Evolutionary conservation across 2,797 vertebrate genomes (phyloP), one percentile per base, ranked within the genome.

Genomic region (Sorex maritimensis): DNA sequence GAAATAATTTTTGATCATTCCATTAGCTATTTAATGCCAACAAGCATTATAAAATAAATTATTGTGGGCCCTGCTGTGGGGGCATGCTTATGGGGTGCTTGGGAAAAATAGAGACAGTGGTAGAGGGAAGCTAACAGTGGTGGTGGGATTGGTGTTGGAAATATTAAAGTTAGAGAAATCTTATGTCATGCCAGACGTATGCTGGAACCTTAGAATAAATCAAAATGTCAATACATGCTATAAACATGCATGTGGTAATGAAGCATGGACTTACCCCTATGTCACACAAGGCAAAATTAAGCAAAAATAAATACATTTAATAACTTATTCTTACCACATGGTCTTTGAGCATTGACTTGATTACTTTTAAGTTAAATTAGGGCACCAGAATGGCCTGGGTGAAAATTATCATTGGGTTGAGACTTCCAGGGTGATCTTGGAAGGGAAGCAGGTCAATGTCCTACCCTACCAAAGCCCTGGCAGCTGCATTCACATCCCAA

Each of bases 161-260:
- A 34, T 49, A 12, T 12, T 69, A 73, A 91, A 28, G 23, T 23
- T 7, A 86, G 17, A 44, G 44, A 83, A 93, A 63, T 21, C 28
- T 23, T 67, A n/a, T 74, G 11, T 11, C 58, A 69, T 80, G 26
- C 14, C 34, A 82, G 55, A 34, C 49, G 15, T n/a, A 11, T 74
- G 81, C 58, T 65, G 17, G 4, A 1, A 65, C 58, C 44, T 68
- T 86, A 6, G 30, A 82, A 83, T 80, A 24, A 91, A 94, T 8
- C 21, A 49, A 82, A 93, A 65, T 58, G 14, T 86, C 58, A 94
- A 78, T 92, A 63, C 69, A 67, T 28, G 2, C 21, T 65, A 23
- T 13, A 61, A 88, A 81, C 0, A 2, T 46, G 2, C 15, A 78
- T 41, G 67, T 28, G 38, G 15, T 77, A 74, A 75, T 13, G 21